Evolutionary conservation across 2,797 vertebrate species (phyloP), one percentile per base, ranked within the genome.

Genomic region (Philypnodon macrostomus): DNA sequence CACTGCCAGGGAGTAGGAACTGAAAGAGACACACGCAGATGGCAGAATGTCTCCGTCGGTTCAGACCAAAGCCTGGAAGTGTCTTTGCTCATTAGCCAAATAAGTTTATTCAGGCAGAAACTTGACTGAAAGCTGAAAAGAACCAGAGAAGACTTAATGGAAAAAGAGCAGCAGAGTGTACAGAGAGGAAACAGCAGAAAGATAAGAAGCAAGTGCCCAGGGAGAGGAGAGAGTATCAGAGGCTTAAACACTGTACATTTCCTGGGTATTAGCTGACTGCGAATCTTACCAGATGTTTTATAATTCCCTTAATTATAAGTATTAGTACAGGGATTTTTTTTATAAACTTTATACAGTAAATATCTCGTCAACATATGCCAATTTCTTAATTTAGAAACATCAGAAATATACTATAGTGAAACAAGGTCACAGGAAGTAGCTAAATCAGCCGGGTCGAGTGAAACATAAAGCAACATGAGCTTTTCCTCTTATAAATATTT

Each of bases 51-150:
- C 49, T 67, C 46, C 54, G 61, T 53, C 47, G 39, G 71, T 74
- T 79, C 76, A 73, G 77, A 74, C 60, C 64, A 70, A 83, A 79
- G 81, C 74, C 78, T 79, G 70, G 58, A 79, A 75, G 73, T 79
- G 79, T 73, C 84, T 70, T 45, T 56, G 64, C 61, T 75, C 65
- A 80, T 88, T 85, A 87, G 81, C 9, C 37, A 63, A 76, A 86
- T 70, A 53, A 48, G 71, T 84, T 81, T 79, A 77, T 83, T 79
- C 73, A 73, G 67, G 64, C 63, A 55, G 75, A 77, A 79, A 68
- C 42, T 30, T 6, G 8, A 52, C 10, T 9, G 52, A 41, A 58
- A 64, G 38, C 57, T 16, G 42, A 70, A 47, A 35, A 24, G 57
- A 27, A 49, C 47, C 29, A 36, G 13, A 41, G 8, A 27, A 26